Evolutionary conservation across 2,888 invertebrate genomes (phyloP).

Genomic region (Nasonovia ribisnigri): DNA sequence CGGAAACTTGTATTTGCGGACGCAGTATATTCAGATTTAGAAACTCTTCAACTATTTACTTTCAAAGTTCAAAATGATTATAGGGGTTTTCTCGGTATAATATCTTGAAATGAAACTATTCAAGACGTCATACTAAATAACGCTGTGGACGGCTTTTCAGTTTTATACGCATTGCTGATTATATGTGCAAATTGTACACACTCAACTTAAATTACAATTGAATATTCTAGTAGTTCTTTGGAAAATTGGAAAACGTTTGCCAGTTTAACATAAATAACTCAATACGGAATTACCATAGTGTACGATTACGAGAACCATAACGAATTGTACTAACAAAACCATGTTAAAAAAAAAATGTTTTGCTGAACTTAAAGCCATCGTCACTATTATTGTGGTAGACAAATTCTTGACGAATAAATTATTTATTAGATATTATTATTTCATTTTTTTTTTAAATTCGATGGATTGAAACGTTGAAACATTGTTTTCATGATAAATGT

Average conservation of each 20-base stretch:
- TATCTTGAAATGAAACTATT: conserved; percentile 25
- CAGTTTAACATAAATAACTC: conserved; percentile 47
- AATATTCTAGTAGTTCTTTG: conserved; percentile 40
- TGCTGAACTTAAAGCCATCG: not conserved
- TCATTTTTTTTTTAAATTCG: not conserved
- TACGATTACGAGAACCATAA: not conserved
- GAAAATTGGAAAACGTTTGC: conserved; percentile 52
- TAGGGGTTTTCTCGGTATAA: conserved; percentile 29
- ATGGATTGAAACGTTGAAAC: not conserved
- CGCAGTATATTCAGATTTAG: conserved; percentile 25
- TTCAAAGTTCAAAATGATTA: conserved; percentile 7
- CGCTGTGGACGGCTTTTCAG: not conserved
- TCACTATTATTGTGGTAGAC: not conserved
- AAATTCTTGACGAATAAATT: not conserved
- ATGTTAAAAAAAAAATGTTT: not conserved
- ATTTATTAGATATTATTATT: not conserved
- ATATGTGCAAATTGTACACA: conserved; percentile 21
- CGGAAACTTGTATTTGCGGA: not conserved
- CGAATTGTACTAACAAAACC: not conserved
- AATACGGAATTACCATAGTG: conserved; percentile 2
- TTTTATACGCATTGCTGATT: conserved; percentile 24
- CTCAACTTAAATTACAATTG: conserved; percentile 37
- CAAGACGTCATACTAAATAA: not conserved
- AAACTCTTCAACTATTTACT: conserved; percentile 20
- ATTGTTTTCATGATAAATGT: not conserved